Conservation (phyloP, 2,888 invertebrate species). For the Stegophylla sp. region DNA sequence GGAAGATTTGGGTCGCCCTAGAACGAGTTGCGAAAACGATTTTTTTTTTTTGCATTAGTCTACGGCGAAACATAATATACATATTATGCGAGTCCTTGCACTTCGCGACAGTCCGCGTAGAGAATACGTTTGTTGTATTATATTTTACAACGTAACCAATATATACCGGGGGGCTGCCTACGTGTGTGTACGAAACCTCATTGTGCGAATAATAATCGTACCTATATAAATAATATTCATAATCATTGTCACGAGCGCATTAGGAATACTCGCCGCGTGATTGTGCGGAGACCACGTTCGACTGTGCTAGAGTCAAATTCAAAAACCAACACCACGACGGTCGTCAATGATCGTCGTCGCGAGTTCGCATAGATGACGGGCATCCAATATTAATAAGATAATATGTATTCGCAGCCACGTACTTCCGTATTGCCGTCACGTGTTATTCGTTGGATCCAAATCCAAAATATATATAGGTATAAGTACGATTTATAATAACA, state of each 20-base stretch:
- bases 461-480: neutral
- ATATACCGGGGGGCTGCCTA: neutral
- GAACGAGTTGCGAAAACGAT: conserved; percentile 37
- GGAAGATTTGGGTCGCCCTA: conserved; percentile 49
- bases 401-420: conserved; percentile 31
- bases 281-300: neutral
- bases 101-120: conserved; percentile 6
- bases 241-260: neutral
- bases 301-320: conserved; percentile 3
- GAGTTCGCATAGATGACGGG: neutral
- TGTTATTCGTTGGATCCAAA: neutral
- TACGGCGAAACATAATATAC: neutral
- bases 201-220: neutral
- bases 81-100: neutral
- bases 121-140: neutral
- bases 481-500: neutral
- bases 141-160: neutral
- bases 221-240: too few species aligned
- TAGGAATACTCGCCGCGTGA: neutral
- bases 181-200: neutral
- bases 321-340: conserved; percentile 1
- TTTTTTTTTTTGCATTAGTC: neutral
- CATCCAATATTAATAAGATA: conserved; percentile 18
- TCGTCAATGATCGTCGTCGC: neutral
- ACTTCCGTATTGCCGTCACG: conserved; percentile 21